Base-by-base conservation (phyloP, 1,140 invertebrate genomes). In the Oryctes rhinoceros region DNA sequence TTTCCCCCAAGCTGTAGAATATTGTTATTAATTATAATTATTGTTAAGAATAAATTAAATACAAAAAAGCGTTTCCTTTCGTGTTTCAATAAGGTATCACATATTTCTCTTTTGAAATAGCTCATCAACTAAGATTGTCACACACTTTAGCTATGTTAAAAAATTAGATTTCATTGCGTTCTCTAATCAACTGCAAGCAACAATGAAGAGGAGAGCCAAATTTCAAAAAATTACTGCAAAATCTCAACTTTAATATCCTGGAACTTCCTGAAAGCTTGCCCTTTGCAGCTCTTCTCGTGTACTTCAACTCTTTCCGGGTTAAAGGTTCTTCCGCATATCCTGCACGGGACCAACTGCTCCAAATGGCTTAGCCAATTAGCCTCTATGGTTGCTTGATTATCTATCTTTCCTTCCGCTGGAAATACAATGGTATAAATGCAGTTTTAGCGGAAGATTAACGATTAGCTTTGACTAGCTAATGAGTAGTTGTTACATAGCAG, bases 321-420 rank as follows among this genome's bases (percentile, higher is more conserved):
- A 84, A 95, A 94, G 30, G 92, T 94, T 62, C 94, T 88, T 20
- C 90, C 90, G 86, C 94, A 95, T 79, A 89, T 89, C 81, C 89
- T 89, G 84, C 94, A 95, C 1, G 91, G 90, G 30, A 94, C 88
- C 49, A 95, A 85, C 81, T 91, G 89, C 59, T 85, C 87, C 20
- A 91, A 81, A 81, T 92, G 90, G 44, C 86, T 87, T 83, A 91
- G 88, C 91, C 92, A 93, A 7, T 89, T 89, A 13, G 88, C 89
- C 59, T 92, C 91, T 76, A 86, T 88, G 3, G 88, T 90, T 0
- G 89, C 90, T 35, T 88, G 87, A 62, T 86, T 85, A 85, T 92
- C 89, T n/a, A 91, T 84, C 62, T 87, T 84, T n/a, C 89, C 89
- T 30, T 85, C 85, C 24, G 80, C 89, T 88, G 86, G 7, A 87